phyloP scores from a whole-genome alignment of 1,140 invertebrate genomes.

The Dufourea novaeangliae region DNA sequence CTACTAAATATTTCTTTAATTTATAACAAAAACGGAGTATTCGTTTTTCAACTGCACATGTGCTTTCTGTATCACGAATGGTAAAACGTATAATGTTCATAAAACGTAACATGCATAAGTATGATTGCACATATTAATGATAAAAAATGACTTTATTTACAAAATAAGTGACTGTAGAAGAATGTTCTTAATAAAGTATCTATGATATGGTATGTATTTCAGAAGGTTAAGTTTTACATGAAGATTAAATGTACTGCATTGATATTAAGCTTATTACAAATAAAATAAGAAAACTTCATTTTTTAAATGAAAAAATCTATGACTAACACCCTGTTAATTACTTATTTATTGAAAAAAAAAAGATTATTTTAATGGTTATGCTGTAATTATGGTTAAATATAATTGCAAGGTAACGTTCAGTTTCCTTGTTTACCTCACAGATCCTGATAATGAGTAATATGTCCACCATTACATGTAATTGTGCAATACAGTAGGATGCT shows the following conservation, averaged over 20 bases:
- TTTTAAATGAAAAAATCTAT: background rate
- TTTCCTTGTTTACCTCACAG: background rate
- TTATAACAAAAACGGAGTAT: background rate
- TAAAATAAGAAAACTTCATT: background rate
- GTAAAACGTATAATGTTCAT: background rate
- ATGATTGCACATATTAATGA: background rate
- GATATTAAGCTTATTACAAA: background rate
- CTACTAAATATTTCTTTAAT: background rate
- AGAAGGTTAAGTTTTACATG: slow-evolving; percentile 15
- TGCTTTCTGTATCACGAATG: background rate
- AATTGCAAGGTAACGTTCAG: background rate
- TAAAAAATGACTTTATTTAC: background rate
- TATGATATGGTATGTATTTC: background rate
- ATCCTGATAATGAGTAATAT: no score
- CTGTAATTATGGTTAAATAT: background rate
- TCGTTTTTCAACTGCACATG: background rate
- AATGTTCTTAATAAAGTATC: background rate
- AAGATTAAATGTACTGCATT: background rate
- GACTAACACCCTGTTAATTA: background rate
- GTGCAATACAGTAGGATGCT: slow-evolving; percentile 2
- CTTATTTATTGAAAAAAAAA: background rate
- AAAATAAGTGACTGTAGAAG: background rate
- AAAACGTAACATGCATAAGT: background rate
- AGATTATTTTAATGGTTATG: background rate
- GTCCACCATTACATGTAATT: background rate